These are phyloP conservation scores for Anastatus disparis DNA, from an alignment of 1,140 invertebrate species.

Conservation along the genomic window DNA sequence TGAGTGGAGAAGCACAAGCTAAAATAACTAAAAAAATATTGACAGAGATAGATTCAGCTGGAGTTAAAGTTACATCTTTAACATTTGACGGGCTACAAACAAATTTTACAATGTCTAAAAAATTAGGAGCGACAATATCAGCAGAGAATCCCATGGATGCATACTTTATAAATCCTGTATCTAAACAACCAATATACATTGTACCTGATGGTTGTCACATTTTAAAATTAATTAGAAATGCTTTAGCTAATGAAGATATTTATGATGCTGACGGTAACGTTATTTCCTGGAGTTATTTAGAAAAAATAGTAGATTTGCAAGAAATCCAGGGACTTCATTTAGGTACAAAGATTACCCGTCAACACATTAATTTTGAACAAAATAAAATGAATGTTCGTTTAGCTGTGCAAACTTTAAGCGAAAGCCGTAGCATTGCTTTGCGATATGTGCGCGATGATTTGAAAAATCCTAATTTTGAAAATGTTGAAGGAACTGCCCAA, in stretches of 20 bases:
- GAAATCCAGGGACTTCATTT: conserved; percentile 26
- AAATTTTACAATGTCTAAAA: not conserved
- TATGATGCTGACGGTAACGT: conserved; percentile 29
- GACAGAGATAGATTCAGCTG: not conserved
- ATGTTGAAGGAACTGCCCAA: no score
- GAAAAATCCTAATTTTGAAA: conserved; percentile 33
- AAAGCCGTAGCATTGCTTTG: no score
- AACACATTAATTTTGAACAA: not conserved
- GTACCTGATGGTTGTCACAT: no score
- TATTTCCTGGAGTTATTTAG: conserved; percentile 45
- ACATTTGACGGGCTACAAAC: not conserved
- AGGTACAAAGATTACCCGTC: not conserved
- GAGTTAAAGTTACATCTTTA: no score
- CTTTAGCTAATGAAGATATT: conserved; percentile 39
- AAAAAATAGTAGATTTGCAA: conserved; percentile 43
- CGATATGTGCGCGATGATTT: not conserved
- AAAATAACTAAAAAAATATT: not conserved
- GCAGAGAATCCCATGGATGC: no score
- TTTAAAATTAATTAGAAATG: conserved; percentile 47
- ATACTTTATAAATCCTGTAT: no score
- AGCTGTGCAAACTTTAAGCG: conserved; percentile 29
- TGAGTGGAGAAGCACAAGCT: not conserved
- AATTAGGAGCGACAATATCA: no score
- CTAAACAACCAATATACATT: no score
- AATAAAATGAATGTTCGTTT: no score